phyloP scores from a whole-genome alignment of 1,140 invertebrate species.

The Euura saliciscinereae region DNA sequence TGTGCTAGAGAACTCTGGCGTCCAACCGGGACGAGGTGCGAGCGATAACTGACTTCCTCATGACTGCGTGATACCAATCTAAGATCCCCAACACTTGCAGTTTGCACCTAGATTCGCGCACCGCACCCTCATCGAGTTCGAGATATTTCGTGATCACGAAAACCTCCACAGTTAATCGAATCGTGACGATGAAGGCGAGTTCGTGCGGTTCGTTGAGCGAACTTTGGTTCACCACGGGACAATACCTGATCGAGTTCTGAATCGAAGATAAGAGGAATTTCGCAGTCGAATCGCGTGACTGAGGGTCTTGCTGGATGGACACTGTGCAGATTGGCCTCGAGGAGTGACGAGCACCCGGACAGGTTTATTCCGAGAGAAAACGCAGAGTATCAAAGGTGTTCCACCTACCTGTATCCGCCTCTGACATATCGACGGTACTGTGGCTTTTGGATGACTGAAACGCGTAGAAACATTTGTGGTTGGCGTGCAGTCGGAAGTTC shows the following conservation, averaged over 20 bases:
- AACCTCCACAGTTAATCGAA: not conserved
- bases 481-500: slow-evolving; percentile 10
- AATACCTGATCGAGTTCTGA: no score
- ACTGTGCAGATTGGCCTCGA: slow-evolving; percentile 34
- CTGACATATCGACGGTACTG: slow-evolving; percentile 48
- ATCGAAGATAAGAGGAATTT: no score
- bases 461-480: slow-evolving; percentile 2
- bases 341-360: slow-evolving; percentile 30
- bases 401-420: slow-evolving; percentile 51
- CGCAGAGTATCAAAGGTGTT: no score
- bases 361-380: slow-evolving; percentile 15
- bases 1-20: no score
- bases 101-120: not conserved
- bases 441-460: slow-evolving; percentile 16
- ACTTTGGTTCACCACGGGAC: no score
- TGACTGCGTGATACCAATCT: not conserved
- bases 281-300: not conserved
- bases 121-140: not conserved
- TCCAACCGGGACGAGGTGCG: no score
- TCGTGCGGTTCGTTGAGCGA: no score
- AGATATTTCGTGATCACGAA: slow-evolving; percentile 2
- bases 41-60: not conserved
- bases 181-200: not conserved
- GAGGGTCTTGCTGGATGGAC: slow-evolving; percentile 20
- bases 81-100: not conserved